A percentile compares a stretch with the other conserved stretches of the same genome.
Evolutionary conservation across 2,797 vertebrate species (phyloP).

Genomic region (Triplophysa yarkandensis): DNA sequence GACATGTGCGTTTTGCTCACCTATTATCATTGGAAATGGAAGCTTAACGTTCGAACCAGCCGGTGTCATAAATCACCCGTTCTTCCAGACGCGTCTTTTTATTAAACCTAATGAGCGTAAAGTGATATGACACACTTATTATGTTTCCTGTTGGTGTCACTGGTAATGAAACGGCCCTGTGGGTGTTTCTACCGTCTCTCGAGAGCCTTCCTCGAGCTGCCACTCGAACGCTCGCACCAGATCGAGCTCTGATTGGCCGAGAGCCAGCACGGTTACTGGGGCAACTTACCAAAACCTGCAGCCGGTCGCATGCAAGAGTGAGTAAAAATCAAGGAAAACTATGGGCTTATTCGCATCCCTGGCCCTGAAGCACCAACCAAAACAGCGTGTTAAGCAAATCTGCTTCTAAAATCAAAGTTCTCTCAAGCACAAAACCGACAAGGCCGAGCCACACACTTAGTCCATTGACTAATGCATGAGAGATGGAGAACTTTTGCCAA

Average conservation of each 20-base stretch:
- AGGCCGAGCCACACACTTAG: constrained; percentile 64
- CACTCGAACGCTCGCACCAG: constrained; percentile 32
- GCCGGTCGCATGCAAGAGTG: constrained; percentile 29
- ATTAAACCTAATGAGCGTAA: constrained; percentile 38
- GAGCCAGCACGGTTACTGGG: constrained; percentile 36
- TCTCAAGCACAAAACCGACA: constrained; percentile 60
- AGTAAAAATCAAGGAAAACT: constrained; percentile 36
- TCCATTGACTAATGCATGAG: constrained; percentile 51
- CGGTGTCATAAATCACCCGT: constrained; percentile 51
- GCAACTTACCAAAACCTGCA: constrained; percentile 50
- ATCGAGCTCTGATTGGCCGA: constrained; percentile 31
- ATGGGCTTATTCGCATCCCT: constrained; percentile 54
- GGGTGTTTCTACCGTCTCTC: constrained; percentile 36
- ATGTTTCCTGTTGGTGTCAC: constrained; percentile 50
- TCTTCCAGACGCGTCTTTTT: constrained; percentile 46
- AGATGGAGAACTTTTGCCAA: constrained; percentile 57
- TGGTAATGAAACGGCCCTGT: constrained; percentile 40
- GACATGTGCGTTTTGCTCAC: constrained; percentile 19
- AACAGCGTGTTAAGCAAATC: constrained; percentile 70
- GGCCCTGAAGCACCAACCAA: constrained; percentile 71
- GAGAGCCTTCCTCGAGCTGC: constrained; percentile 45
- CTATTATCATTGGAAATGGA: constrained; percentile 40
- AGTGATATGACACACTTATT: constrained; percentile 47
- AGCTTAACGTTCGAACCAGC: constrained; percentile 33
- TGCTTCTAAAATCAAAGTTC: constrained; percentile 61